Percentiles rank a stretch among this genome's conserved stretches.
These are phyloP conservation scores for Hypena proboscidalis DNA, from an alignment of 2,888 invertebrate genomes.

Conservation along the genomic window DNA sequence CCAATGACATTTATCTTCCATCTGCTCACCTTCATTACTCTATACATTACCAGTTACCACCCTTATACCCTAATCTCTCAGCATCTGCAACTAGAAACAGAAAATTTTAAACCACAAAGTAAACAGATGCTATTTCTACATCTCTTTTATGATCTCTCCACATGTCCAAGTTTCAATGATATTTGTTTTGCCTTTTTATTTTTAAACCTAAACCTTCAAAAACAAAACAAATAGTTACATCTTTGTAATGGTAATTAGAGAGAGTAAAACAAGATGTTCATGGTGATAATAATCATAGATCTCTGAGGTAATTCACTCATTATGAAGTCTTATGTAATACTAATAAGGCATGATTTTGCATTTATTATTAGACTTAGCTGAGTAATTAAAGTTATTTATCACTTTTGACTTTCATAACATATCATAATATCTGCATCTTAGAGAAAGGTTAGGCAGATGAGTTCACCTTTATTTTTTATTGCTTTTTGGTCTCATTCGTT, in stretches of 20 bases:
- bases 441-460: no score
- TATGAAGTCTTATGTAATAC: slow-evolving; percentile 25
- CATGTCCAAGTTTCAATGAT: slow-evolving; percentile 22
- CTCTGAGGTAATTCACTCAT: slow-evolving; percentile 19
- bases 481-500: no score
- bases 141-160: slow-evolving; percentile 26
- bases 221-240: no score
- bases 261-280: slow-evolving; percentile 19
- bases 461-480: no score
- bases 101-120: slow-evolving; percentile 49
- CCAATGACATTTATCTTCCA: no score
- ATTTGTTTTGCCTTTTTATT: no score
- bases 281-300: slow-evolving; percentile 23
- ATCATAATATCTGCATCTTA: no score
- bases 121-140: slow-evolving; percentile 42
- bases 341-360: slow-evolving; percentile 14
- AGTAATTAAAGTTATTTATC: slow-evolving; percentile 2
- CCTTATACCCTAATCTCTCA: slow-evolving; percentile 25
- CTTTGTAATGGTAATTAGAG: slow-evolving; percentile 13
- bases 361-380: slow-evolving; percentile 1
- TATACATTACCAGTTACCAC: no score
- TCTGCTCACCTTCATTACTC: no score
- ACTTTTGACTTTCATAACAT: slow-evolving; percentile 4
- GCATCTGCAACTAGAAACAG: slow-evolving; percentile 34
- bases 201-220: no score